Evolutionary conservation across 2,888 invertebrate genomes (phyloP).

Genomic region (Andrena bicolor): DNA sequence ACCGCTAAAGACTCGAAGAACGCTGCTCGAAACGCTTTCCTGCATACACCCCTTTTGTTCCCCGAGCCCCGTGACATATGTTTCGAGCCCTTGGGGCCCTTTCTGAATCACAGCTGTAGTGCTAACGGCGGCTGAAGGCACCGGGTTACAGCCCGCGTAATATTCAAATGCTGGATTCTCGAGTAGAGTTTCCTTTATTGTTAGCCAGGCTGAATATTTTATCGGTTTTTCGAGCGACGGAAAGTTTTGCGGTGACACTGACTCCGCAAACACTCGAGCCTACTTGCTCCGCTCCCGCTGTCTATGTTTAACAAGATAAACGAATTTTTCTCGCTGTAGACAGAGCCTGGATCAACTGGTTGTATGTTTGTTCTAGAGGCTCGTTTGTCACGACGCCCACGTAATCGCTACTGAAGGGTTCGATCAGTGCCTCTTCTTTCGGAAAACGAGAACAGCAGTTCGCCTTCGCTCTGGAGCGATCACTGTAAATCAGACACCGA

Average conservation of each 20-base stretch:
- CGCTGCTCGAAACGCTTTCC: conserved; percentile 44
- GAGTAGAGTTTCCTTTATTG: conserved; percentile 53
- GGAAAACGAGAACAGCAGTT: conserved; percentile 31
- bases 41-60: conserved; percentile 61
- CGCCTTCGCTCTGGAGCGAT: conserved; percentile 53
- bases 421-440: conserved; percentile 3
- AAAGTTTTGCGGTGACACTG: conserved; percentile 31
- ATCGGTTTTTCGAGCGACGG: conserved; percentile 45
- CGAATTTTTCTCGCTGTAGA: neutral
- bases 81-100: conserved; percentile 59
- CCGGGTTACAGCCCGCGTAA: conserved; percentile 50
- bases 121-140: conserved; percentile 59
- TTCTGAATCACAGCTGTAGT: conserved; percentile 54
- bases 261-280: conserved; percentile 18
- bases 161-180: conserved; percentile 46
- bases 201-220: conserved; percentile 53
- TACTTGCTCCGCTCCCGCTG: conserved; percentile 7
- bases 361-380: conserved; percentile 23
- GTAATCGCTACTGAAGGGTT: conserved; percentile 6
- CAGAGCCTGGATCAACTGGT: neutral
- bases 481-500: conserved; percentile 73
- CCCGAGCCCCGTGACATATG: conserved; percentile 63
- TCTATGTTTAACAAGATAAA: conserved; percentile 9
- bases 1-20: conserved; percentile 39
- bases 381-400: conserved; percentile 33